Conservation (phyloP, 2,113 vertebrate species). For the Leptobrachium leishanense region DNA sequence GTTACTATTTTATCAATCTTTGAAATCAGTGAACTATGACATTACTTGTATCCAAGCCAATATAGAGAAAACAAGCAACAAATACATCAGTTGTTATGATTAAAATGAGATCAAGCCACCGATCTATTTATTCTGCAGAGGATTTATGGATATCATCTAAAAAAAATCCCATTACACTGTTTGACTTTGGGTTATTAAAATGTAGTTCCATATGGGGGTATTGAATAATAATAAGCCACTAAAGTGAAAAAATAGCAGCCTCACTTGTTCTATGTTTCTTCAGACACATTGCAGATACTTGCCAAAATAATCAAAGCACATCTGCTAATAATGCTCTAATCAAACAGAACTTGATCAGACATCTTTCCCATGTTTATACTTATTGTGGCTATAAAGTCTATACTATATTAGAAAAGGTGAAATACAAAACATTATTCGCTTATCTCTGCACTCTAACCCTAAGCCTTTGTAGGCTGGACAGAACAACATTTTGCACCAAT, state of each 20-base stretch:
- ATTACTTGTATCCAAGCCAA: too few species aligned
- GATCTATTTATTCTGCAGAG: slow-evolving; percentile 26
- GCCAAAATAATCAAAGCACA: slow-evolving; percentile 58
- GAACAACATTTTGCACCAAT: too few species aligned
- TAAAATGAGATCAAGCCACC: not conserved
- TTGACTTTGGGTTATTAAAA: slow-evolving; percentile 37
- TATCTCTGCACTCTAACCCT: too few species aligned
- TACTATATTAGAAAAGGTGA: slow-evolving; percentile 26
- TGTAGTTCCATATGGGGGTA: slow-evolving; percentile 40
- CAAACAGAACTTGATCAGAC: slow-evolving; percentile 47
- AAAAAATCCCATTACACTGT: slow-evolving; percentile 17
- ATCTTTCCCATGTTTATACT: slow-evolving; percentile 31
- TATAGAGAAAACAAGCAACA: too few species aligned
- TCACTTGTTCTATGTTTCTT: slow-evolving; percentile 22
- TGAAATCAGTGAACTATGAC: too few species aligned
- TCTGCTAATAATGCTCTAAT: slow-evolving; percentile 45
- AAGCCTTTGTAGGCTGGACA: too few species aligned
- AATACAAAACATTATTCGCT: too few species aligned
- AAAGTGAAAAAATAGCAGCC: slow-evolving; percentile 30
- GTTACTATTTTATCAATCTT: too few species aligned
- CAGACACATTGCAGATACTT: slow-evolving; percentile 25
- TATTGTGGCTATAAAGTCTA: slow-evolving; percentile 31
- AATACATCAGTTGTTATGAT: too few species aligned
- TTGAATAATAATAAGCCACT: slow-evolving; percentile 37
- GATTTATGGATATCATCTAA: slow-evolving; percentile 8